Conservation (phyloP, 2,888 invertebrate species). For the Caenorhabditis macrosperma region DNA sequence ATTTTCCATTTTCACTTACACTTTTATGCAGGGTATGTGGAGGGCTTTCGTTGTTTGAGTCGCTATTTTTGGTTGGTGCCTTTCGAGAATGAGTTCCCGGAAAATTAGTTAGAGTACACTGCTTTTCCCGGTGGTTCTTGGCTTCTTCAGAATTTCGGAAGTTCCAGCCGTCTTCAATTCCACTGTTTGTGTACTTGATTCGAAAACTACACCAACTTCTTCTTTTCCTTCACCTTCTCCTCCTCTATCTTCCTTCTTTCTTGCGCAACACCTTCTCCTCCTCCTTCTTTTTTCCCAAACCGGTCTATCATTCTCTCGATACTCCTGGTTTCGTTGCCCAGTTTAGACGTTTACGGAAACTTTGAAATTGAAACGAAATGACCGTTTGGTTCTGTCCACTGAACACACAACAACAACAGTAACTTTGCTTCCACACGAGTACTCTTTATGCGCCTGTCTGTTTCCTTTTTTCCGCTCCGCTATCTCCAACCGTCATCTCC, state of each 20-base stretch:
- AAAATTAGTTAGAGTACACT: background rate
- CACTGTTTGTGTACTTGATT: slow-evolving; percentile 1
- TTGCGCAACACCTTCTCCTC: slow-evolving; percentile 23
- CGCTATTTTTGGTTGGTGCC: background rate
- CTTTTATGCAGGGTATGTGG: background rate
- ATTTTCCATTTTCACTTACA: slow-evolving; percentile 1
- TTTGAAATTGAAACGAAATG: background rate
- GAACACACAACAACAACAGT: background rate
- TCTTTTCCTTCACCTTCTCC: slow-evolving; percentile 5
- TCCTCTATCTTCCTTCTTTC: no score
- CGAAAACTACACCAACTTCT: slow-evolving; percentile 20
- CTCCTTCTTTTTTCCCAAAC: slow-evolving; percentile 14
- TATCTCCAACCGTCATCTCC: slow-evolving; percentile 10
- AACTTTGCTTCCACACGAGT: background rate
- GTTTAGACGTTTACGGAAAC: no score
- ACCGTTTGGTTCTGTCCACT: no score
- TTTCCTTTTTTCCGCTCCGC: background rate
- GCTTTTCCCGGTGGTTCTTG: no score
- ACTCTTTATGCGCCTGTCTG: slow-evolving; percentile 10
- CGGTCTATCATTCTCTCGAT: background rate
- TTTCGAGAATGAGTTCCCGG: background rate
- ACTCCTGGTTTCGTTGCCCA: background rate
- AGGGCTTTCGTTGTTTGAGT: background rate
- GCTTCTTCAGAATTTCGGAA: background rate
- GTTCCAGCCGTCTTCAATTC: background rate